phyloP scores from a whole-genome alignment of 1,140 invertebrate species.

The Neodiprion lecontei region DNA sequence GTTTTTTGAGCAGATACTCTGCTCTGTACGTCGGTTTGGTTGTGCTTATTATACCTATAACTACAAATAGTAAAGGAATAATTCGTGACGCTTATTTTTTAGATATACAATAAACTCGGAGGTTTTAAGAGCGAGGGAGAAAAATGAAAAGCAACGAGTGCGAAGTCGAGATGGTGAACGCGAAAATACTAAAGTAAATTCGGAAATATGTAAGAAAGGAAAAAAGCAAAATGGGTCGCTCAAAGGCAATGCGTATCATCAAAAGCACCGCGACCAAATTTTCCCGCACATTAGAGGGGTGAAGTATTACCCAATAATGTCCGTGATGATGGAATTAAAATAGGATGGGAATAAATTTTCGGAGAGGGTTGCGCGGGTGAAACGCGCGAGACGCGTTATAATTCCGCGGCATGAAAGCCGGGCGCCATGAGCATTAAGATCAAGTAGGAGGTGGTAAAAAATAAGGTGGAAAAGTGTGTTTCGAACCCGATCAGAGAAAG shows the following conservation, averaged over 20 bases:
- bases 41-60: no score
- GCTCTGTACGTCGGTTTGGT: no score
- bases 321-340: conserved; percentile 41
- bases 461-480: background rate
- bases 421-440: background rate
- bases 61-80: no score
- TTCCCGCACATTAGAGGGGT: background rate
- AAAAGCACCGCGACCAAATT: background rate
- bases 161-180: background rate
- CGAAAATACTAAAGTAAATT: background rate
- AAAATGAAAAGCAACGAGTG: no score
- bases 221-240: background rate
- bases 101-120: background rate
- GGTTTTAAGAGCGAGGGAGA: background rate
- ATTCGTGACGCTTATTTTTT: no score
- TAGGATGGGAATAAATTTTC: conserved; percentile 25
- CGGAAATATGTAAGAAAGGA: background rate
- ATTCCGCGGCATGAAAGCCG: no score
- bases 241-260: background rate
- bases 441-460: no score
- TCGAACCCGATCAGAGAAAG: background rate
- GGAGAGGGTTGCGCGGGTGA: background rate
- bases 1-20: no score
- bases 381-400: background rate
- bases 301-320: conserved; percentile 17